Percentiles rank a stretch among this genome's conserved stretches.
phyloP scores from a whole-genome alignment of 1,140 invertebrate genomes.

The Panagrolaimus sp. region DNA sequence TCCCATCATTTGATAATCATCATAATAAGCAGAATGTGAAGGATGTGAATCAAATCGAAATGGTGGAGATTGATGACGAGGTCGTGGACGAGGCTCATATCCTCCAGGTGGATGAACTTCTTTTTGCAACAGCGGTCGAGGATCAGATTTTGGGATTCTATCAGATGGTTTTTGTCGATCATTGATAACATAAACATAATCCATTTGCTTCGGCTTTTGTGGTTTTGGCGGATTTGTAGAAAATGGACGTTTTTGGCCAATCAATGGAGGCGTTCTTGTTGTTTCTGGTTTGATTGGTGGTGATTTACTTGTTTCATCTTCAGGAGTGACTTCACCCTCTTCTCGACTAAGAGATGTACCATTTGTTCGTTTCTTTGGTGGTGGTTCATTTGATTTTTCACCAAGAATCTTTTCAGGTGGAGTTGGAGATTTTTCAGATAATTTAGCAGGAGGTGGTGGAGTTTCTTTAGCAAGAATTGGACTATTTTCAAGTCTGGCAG shows the following conservation, averaged over 20 bases:
- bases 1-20: no score
- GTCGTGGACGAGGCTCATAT: not conserved
- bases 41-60: not conserved
- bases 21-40: no score
- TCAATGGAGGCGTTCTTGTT: no score
- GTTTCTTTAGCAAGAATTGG: no score
- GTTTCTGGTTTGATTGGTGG: not conserved
- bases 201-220: not conserved
- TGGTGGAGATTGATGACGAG: not conserved
- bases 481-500: no score
- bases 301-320: not conserved
- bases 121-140: not conserved
- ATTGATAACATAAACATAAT: slow-evolving; percentile 6
- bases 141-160: not conserved
- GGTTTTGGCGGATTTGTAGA: not conserved
- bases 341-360: not conserved
- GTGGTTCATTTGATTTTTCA: no score
- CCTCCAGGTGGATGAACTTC: no score
- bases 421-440: no score
- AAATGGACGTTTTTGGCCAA: not conserved
- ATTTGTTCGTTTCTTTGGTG: no score
- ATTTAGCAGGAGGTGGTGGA: no score
- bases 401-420: no score
- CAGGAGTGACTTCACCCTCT: not conserved
- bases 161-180: not conserved